Evolutionary conservation across 2,797 vertebrate species (phyloP), one percentile per base, ranked within the genome.

Genomic region (Gymnopithys bicolor): DNA sequence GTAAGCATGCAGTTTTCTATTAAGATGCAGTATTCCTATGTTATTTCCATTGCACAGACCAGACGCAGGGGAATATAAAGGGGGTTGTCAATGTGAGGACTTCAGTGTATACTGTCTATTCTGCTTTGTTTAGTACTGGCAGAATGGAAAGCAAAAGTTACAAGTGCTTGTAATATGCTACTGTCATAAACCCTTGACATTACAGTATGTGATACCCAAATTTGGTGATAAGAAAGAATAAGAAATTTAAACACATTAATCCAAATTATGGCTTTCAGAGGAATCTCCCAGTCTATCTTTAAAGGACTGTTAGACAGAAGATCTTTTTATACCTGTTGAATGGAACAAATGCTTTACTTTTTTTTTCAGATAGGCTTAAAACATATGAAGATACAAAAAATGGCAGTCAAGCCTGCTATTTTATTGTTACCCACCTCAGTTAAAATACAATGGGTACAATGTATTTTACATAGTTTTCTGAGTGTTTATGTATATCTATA

Each of bases 311-410:
- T 85, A 95, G 67, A 90, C 37, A 83, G 53, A 74, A 55, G 46
- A 69, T 80, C 35, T 56, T 71, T 96, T n/a, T 85, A 58, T 96
- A 87, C 67, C 33, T 96, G 82, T 90, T 95, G 94, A 97, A 97
- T 32, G 64, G 96, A 97, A 97, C 94, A 96, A 97, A 97, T 95
- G 94, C 64, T 98, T 97, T 97, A 95, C 94, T 97, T 98, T 97
- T 96, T 94, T 94, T 98, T 97, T 79, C 97, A 97, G 97, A 97
- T 97, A 98, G 97, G 96, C 95, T 97, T 98, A 97, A 98, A 97
- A 97, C 92, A 80, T 95, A 95, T 68, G 97, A 98, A 97, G 97
- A 97, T 93, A 96, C 96, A 97, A 96, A 98, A 98, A 98, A 97
- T 97, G 97, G 92, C 96, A 97, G 87, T 83, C 78, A 91, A 70